Conservation (phyloP, 2,797 vertebrate species). For the Danio kyathit region DNA sequence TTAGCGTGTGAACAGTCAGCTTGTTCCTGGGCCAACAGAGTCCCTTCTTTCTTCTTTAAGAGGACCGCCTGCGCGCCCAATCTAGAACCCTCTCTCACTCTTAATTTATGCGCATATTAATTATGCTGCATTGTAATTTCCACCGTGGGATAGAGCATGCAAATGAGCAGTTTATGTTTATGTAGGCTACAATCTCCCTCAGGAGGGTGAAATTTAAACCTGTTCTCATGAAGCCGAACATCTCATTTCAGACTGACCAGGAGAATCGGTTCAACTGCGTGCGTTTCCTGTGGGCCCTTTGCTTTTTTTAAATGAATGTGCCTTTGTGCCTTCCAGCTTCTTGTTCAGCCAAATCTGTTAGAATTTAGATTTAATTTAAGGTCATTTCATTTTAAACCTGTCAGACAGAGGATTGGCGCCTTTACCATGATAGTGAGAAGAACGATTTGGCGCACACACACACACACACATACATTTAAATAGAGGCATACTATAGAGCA, state of each 20-base stretch:
- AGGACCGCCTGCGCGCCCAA: slow-evolving; percentile 78
- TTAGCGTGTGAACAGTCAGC: slow-evolving; percentile 79
- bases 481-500: neutral
- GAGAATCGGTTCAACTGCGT: neutral
- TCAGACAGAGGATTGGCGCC: neutral
- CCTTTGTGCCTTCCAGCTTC: slow-evolving; percentile 16
- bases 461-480: neutral
- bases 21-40: slow-evolving; percentile 71
- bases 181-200: slow-evolving; percentile 53
- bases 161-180: slow-evolving; percentile 75
- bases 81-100: slow-evolving; percentile 79
- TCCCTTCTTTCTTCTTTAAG: slow-evolving; percentile 70
- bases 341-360: neutral
- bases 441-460: neutral
- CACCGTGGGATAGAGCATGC: slow-evolving; percentile 85
- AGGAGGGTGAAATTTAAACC: slow-evolving; percentile 47
- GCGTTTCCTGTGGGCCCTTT: neutral
- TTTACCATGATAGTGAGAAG: neutral
- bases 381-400: neutral
- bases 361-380: neutral
- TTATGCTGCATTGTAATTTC: slow-evolving; percentile 83
- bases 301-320: neutral
- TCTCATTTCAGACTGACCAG: slow-evolving; percentile 9
- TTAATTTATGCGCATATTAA: slow-evolving; percentile 89
- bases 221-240: slow-evolving; percentile 36